Evolutionary conservation across 2,113 vertebrate species (phyloP).

Genomic region (Leucopsar rothschildi): DNA sequence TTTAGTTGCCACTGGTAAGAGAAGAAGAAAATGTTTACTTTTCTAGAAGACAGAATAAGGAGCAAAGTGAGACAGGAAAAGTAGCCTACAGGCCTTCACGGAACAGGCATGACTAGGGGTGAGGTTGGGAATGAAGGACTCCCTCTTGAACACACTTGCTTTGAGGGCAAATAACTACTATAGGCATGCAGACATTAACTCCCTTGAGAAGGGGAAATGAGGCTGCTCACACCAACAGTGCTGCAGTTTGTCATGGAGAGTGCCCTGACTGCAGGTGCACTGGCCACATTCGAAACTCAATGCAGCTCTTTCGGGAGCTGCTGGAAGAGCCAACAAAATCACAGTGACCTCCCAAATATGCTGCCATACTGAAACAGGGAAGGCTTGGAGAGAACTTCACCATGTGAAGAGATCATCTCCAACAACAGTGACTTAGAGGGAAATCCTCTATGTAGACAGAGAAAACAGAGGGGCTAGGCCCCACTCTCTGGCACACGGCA

Average conservation of each 20-base stretch:
- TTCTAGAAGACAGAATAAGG: not conserved
- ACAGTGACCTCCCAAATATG: not conserved
- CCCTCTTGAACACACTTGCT: not conserved
- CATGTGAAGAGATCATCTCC: not conserved
- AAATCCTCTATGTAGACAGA: not conserved
- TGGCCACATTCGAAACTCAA: not conserved
- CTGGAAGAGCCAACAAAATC: not conserved
- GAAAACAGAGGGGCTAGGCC: not conserved
- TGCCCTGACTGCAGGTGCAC: not conserved
- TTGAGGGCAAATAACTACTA: not conserved
- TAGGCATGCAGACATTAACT: not conserved
- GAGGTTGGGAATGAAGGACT: not conserved
- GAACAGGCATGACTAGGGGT: not conserved
- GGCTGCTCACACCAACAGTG: not conserved
- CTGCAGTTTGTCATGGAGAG: not conserved
- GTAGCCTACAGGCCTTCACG: not conserved
- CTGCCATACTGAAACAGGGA: not conserved
- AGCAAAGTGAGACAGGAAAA: not conserved
- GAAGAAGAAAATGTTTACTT: not conserved
- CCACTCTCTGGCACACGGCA: not conserved
- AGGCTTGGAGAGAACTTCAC: not conserved
- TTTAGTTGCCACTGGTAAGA: constrained; percentile 84
- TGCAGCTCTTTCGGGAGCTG: not conserved
- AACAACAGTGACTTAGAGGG: not conserved
- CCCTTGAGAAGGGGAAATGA: not conserved